A percentile compares a stretch with the other conserved stretches of the same genome.
Conservation (phyloP, 2,113 vertebrate genomes). For the Motacilla alba region DNA sequence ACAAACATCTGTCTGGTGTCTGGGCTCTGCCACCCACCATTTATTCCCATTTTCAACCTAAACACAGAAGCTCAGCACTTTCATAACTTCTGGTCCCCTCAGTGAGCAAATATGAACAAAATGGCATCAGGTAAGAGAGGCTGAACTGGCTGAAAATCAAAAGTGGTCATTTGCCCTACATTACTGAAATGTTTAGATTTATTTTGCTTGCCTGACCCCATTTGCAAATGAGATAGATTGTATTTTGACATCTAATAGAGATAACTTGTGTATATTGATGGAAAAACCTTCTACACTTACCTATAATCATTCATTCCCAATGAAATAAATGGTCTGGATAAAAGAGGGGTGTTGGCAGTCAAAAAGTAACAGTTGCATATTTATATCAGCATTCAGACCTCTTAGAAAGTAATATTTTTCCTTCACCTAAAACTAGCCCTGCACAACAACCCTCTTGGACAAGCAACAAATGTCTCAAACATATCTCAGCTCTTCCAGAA, state of each 20-base stretch:
- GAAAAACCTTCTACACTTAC: background rate
- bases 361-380: background rate
- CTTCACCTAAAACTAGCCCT: background rate
- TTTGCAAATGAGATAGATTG: background rate
- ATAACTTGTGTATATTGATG: background rate
- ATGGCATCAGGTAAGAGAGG: background rate
- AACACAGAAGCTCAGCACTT: background rate
- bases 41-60: background rate
- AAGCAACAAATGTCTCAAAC: background rate
- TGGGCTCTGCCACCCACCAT: background rate
- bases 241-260: background rate
- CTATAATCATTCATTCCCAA: background rate
- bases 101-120: background rate
- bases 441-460: background rate
- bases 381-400: background rate
- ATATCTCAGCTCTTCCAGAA: background rate
- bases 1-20: constrained; percentile 28
- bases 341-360: background rate
- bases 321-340: background rate
- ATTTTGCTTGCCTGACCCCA: background rate
- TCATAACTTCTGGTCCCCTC: background rate
- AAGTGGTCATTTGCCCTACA: background rate
- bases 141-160: background rate
- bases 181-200: background rate
- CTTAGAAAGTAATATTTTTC: background rate